phyloP scores from a whole-genome alignment of 1,140 invertebrate species.

The Cephus cinctus region DNA sequence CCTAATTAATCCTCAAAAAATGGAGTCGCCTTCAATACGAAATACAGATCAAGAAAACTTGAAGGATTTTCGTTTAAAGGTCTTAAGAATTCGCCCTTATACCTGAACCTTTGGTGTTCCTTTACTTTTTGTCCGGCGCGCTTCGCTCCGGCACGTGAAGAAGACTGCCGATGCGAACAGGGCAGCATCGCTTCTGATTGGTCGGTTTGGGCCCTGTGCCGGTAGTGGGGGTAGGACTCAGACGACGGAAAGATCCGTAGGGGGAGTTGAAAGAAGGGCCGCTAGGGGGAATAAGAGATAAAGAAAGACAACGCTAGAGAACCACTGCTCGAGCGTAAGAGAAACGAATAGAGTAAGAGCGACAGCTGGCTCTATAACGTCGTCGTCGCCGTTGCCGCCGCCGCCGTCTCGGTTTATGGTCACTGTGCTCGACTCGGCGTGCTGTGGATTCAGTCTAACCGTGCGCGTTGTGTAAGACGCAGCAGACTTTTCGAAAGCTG shows the following conservation, averaged over 20 bases:
- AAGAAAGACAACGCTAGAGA: too few species aligned
- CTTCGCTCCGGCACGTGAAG: constrained; percentile 3
- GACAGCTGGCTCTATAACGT: constrained; percentile 21
- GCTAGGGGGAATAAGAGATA: too few species aligned
- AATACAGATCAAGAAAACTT: too few species aligned
- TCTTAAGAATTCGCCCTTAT: constrained; percentile 35
- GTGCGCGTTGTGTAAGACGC: constrained; percentile 27
- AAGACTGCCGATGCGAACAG: constrained; percentile 19
- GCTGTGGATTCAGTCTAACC: constrained; percentile 34
- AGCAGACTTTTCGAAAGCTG: too few species aligned
- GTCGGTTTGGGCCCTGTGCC: background rate
- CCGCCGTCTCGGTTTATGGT: constrained; percentile 21
- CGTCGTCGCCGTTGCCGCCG: constrained; percentile 13
- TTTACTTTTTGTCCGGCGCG: constrained; percentile 13
- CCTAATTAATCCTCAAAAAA: too few species aligned
- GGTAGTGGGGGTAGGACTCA: background rate
- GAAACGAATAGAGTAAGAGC: too few species aligned
- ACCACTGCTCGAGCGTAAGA: too few species aligned
- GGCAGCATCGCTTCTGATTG: constrained; percentile 7
- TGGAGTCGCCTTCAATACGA: too few species aligned
- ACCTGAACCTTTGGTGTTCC: constrained; percentile 28
- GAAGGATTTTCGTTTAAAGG: constrained; percentile 22
- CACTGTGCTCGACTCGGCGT: too few species aligned
- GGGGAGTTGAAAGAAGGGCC: constrained; percentile 14
- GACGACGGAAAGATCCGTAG: background rate